Evolutionary conservation across 2,888 invertebrate species (phyloP), one percentile per base, ranked within the genome.

Genomic region (Congeria kusceri): DNA sequence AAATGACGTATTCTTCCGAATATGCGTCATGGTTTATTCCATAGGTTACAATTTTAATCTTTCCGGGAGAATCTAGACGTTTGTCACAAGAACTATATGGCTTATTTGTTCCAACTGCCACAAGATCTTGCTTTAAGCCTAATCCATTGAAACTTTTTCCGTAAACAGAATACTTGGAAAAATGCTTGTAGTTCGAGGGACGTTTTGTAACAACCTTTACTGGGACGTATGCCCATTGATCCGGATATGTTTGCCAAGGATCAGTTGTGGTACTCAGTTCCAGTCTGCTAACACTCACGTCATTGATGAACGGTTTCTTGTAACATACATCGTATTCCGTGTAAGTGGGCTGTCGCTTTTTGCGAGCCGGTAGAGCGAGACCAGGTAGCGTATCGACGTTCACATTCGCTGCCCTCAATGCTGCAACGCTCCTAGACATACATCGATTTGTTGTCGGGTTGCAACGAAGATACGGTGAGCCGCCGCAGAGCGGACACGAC

Each of bases 381-480:
- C 44, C 46, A 20, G 63, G 25, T 46, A 25, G 20, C 3, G 11
- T 46, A 23, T 20, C 32, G 3, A n/a, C 15, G 25, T 46, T 27
- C 2, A 9, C 23, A 27, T 25, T 25, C 9, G 62, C 18, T 57
- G 59, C 66, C 13, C 59, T 9, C 27, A 83, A 56, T 32, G 73
- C 83, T 7, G 15, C 39, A 4, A 27, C 49, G 23, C 67, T 58
- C 57, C 76, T 62, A 15, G 84, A 69, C 13, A 78, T 67, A 53
- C 86, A 86, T 20, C 80, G 67, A 20, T 56, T 63, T 2, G 53
- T 5, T 3, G 39, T 67, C 11, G 29, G 53, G 29, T 80, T 70
- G 53, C 84, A 86, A 11, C 57, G 66, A 15, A 84, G 58, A 57
- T 75, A 83, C 0, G 61, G 71, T 1, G 86, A 84, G 3, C 65